phyloP scores from a whole-genome alignment of 1,140 invertebrate species.

The Mesaphorura yosii region DNA sequence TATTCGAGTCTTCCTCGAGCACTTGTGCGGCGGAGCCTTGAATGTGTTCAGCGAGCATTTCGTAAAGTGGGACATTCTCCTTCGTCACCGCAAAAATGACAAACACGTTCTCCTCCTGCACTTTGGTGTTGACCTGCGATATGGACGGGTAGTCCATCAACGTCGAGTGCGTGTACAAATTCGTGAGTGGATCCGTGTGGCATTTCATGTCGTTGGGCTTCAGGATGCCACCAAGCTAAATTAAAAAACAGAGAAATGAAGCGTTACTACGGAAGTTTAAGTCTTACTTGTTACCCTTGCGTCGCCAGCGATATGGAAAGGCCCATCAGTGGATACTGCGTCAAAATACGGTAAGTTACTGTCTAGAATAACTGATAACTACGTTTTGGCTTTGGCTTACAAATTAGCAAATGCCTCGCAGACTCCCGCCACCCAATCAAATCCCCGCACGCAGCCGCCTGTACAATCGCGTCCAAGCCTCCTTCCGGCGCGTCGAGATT shows the following conservation, averaged over 20 bases:
- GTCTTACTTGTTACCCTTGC: conserved; percentile 53
- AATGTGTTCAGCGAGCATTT: conserved; percentile 60
- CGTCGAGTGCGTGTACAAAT: conserved; percentile 69
- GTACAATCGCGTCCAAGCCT: conserved; percentile 66
- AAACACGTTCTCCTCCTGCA: conserved; percentile 17
- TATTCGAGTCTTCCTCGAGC: conserved; percentile 75
- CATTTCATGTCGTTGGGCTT: conserved; percentile 87
- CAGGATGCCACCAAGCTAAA: conserved; percentile 90
- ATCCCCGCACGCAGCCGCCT: conserved; percentile 49
- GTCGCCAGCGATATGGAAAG: conserved; percentile 51
- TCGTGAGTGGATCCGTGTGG: conserved; percentile 55
- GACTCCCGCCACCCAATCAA: conserved; percentile 4
- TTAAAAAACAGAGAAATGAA: conserved; percentile 79
- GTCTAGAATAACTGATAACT: background rate
- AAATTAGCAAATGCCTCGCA: background rate
- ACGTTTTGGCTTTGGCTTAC: too few species aligned
- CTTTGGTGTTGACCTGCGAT: conserved; percentile 39
- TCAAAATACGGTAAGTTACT: conserved; percentile 37
- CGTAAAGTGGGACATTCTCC: conserved; percentile 68
- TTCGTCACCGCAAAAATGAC: conserved; percentile 42
- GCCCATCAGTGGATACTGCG: conserved; percentile 51
- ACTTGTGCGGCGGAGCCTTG: conserved; percentile 72
- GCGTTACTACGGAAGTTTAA: conserved; percentile 83
- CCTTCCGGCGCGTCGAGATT: conserved; percentile 64
- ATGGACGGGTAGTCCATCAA: conserved; percentile 56